Percentiles rank a stretch among this genome's conserved stretches.
phyloP scores from a whole-genome alignment of 1,140 invertebrate species.

The Propsilocerus akamusi region DNA sequence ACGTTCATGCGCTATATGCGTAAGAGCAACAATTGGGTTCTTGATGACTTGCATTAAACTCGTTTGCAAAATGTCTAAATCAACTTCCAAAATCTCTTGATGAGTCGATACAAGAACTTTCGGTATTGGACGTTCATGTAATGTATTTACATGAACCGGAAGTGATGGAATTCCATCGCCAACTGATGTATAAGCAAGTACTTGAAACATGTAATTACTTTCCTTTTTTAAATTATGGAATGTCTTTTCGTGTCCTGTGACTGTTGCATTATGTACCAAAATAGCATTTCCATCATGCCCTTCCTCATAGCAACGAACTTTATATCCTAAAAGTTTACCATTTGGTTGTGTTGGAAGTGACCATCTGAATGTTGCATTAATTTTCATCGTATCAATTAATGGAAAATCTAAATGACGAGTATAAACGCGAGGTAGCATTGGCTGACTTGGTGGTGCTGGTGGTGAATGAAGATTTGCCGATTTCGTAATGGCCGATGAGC shows the following conservation, averaged over 20 bases:
- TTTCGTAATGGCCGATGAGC: constrained; percentile 39
- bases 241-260: constrained; percentile 29
- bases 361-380: constrained; percentile 51
- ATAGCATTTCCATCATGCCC: constrained; percentile 6
- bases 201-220: constrained; percentile 44
- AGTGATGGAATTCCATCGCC: constrained; percentile 46
- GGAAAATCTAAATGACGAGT: constrained; percentile 28
- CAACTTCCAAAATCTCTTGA: constrained; percentile 49
- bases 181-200: constrained; percentile 56
- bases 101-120: constrained; percentile 50
- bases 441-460: constrained; percentile 48
- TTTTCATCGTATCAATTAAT: constrained; percentile 10
- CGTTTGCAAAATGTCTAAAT: constrained; percentile 43
- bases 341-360: constrained; percentile 47
- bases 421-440: constrained; percentile 46
- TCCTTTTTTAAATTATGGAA: constrained; percentile 34
- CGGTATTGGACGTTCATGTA: constrained; percentile 52
- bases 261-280: constrained; percentile 5
- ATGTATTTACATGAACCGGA: constrained; percentile 23
- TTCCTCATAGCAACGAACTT: not conserved
- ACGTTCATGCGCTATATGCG: constrained; percentile 43
- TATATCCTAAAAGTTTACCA: constrained; percentile 17
- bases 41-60: constrained; percentile 13
- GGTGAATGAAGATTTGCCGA: constrained; percentile 36
- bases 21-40: constrained; percentile 37